phyloP scores from a whole-genome alignment of 2,888 invertebrate genomes.

The Zele albiditarsus region DNA sequence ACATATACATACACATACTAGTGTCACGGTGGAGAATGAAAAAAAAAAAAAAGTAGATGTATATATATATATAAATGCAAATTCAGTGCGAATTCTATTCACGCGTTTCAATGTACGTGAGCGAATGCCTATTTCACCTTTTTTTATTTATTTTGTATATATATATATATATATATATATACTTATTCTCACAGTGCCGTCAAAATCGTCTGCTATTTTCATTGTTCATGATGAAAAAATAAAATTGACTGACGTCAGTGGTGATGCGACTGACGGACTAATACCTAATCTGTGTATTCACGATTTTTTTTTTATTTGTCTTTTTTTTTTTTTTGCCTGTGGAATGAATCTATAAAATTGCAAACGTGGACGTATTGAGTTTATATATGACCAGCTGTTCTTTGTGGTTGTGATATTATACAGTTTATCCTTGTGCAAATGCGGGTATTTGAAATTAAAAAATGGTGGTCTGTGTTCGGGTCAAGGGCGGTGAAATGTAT shows the following conservation, averaged over 20 bases:
- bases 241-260: too few species aligned
- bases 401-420: too few species aligned
- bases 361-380: too few species aligned
- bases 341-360: too few species aligned
- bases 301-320: background rate
- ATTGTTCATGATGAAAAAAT: background rate
- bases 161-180: background rate
- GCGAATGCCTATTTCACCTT: background rate
- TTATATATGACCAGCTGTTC: too few species aligned
- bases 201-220: slow-evolving; percentile 4
- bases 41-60: background rate
- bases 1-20: background rate
- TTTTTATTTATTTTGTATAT: slow-evolving; percentile 16
- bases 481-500: too few species aligned
- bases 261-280: too few species aligned
- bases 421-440: too few species aligned
- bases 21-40: background rate
- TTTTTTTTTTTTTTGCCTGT: too few species aligned
- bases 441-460: too few species aligned
- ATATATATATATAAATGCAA: slow-evolving; percentile 29
- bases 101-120: slow-evolving; percentile 17
- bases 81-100: slow-evolving; percentile 24
- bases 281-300: too few species aligned
- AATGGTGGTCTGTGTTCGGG: too few species aligned
- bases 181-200: background rate